These are phyloP conservation scores for Kryphioiulus occultus DNA, from an alignment of 2,888 invertebrate genomes.

Conservation along the genomic window DNA sequence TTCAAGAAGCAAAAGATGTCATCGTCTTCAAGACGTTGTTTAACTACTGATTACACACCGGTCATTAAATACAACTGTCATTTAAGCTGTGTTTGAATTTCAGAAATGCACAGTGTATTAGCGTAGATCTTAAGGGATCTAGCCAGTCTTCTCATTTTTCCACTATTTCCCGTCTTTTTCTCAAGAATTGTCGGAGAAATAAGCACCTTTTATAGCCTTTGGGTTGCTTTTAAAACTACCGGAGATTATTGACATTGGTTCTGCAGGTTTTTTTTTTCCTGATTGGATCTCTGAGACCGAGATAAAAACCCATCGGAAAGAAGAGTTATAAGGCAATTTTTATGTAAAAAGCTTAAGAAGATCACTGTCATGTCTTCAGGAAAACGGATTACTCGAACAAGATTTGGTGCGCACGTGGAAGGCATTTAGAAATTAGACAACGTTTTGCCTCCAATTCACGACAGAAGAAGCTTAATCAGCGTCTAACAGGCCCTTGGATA, in stretches of 20 bases:
- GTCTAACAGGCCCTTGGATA: neutral
- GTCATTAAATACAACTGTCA: neutral
- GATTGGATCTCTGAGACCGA: neutral
- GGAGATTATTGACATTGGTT: neutral
- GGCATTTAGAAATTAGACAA: constrained; percentile 31
- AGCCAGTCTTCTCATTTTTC: neutral
- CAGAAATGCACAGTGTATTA: no score
- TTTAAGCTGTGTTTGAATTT: no score
- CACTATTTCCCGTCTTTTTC: neutral
- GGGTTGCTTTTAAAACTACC: neutral
- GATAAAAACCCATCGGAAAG: neutral
- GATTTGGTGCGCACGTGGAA: neutral
- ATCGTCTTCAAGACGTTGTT: neutral
- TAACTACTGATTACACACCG: neutral
- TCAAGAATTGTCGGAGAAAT: neutral
- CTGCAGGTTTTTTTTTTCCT: neutral
- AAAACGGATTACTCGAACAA: constrained; percentile 31
- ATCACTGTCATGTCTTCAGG: constrained; percentile 31
- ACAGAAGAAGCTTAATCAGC: constrained; percentile 29
- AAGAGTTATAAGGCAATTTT: neutral
- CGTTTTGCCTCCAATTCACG: constrained; percentile 2
- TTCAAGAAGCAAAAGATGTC: neutral
- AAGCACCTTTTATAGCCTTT: neutral
- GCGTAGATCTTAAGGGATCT: no score
- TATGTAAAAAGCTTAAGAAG: constrained; percentile 8